Evolutionary conservation across 1,140 invertebrate species (phyloP).

Genomic region (Magallana ariakensis): DNA sequence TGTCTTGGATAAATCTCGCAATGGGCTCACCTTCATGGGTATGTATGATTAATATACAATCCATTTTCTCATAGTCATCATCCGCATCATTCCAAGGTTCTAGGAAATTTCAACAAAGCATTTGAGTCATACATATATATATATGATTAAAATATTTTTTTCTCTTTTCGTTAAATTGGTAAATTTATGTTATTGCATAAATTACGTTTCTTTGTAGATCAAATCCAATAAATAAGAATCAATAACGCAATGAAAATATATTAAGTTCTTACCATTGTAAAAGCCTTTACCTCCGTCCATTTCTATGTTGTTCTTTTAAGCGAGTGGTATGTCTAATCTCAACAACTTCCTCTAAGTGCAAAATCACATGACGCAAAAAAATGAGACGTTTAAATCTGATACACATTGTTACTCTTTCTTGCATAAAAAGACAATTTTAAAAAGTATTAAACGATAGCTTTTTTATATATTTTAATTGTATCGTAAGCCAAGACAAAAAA

Average conservation of each 20-base stretch:
- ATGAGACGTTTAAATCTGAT: too few species aligned
- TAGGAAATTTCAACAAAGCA: neutral
- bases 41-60: neutral
- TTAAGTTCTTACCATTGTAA: neutral
- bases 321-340: neutral
- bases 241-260: too few species aligned
- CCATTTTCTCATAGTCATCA: neutral
- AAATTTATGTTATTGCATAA: too few species aligned
- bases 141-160: neutral
- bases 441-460: too few species aligned
- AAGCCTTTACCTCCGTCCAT: neutral
- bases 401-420: too few species aligned
- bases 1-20: neutral
- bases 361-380: too few species aligned
- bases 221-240: too few species aligned
- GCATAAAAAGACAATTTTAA: too few species aligned
- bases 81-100: neutral
- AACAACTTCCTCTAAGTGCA: neutral
- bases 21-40: conserved; percentile 18
- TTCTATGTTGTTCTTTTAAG: neutral
- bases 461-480: too few species aligned
- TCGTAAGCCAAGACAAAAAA: too few species aligned
- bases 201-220: too few species aligned
- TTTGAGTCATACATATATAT: neutral
- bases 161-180: neutral